Evolutionary conservation across 2,888 invertebrate species (phyloP), one percentile per base, ranked within the genome.

Genomic region (Gibbula magus): DNA sequence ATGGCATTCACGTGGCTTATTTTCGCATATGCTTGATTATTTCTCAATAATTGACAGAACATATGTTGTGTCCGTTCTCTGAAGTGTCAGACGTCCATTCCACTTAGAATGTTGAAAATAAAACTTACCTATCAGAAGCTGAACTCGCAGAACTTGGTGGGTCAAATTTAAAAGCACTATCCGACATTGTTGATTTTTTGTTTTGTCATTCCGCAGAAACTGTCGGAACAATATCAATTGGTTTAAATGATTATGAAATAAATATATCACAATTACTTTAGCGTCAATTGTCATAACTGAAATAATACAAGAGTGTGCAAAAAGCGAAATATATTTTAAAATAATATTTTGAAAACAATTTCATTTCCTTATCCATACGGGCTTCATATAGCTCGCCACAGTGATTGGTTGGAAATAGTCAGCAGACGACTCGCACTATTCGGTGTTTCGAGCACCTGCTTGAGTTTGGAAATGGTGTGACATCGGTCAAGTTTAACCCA

Each of bases 81-180:
- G 10, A 10, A 45, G 10, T 10, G 10, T 1, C 10, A 5, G 45
- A 10, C 29, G 7, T 61, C 29, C 61, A 29, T 4, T 29, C 5
- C 61, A 29, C 16, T 61, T 16, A 16, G 29, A 61, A 29, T 0
- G 61, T 16, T 10, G 22, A 54, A 29, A 54, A n/a, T n/a, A 53
- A 54, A 1, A 32, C 53, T n/a, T 80, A 86, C 87, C 87, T 87
- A 79, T 87, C 87, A n/a, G 87, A 87, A 20, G 83, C 83, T 13
- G 84, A 84, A 73, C 84, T 85, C n/a, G 84, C 81, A 3, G 85
- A 83, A 66, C 81, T 80, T 29, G 80, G 83, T 29, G 80, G 73
- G 20, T 83, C 82, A 82, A 85, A 86, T 74, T 83, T 81, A 80
- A 85, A 84, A 29, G 77, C 82, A 51, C 10, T 70, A 18, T 81